Evolutionary conservation across 53 echinoderm and acorn worm species (phyloP), one percentile per base, ranked within the genome.

Genomic region (Zoroaster sp.): DNA sequence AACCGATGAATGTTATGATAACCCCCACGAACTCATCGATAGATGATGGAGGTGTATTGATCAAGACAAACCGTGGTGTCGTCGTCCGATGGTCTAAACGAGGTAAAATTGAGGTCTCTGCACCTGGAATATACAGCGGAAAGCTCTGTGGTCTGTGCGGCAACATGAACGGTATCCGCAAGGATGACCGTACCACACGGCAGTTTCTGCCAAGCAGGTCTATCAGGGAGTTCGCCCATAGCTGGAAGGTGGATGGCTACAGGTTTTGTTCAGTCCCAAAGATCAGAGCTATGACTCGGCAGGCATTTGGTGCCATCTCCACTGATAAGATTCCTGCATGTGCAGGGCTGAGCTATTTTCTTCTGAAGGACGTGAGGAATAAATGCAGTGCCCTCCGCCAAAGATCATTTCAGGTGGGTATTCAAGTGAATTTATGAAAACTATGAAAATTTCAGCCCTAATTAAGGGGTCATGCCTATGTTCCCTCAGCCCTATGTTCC

Each of bases 171-270:
- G 90, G 83, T 4, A 74, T 86, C 23, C 83, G 69, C 40, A 88
- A 83, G 41, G 95, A 95, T 17, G 95, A 95, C 76, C 78, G 65
- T 36, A 65, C 83, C 28, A 95, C 95, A 11, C 55, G 95, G 45
- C 93, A 95, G 44, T 88, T 87, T 5, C 76, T 95, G 63, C 88
- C 69, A 15, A 83, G 74, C 20, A 75, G 86, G 46, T 77, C 91
- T 9, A 63, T 35, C 52, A 88, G 78, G 45, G 95, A 93, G 77
- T 83, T 95, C 4, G 32, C 91, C 23, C 91, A 95, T 67, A 93
- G 95, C 80, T 95, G 95, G 95, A 95, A 91, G 78, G 89, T 93
- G 2, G 91, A 93, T 39, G 95, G 95, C 43, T 93, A 95, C 88
- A 83, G 46, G 44, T 80, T 88, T 77, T 89, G 89, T 70, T 46